A percentile compares a stretch with the other conserved stretches of the same genome.
Evolutionary conservation across 2,888 invertebrate genomes (phyloP).

Genomic region (Aphidoletes aphidimyza): DNA sequence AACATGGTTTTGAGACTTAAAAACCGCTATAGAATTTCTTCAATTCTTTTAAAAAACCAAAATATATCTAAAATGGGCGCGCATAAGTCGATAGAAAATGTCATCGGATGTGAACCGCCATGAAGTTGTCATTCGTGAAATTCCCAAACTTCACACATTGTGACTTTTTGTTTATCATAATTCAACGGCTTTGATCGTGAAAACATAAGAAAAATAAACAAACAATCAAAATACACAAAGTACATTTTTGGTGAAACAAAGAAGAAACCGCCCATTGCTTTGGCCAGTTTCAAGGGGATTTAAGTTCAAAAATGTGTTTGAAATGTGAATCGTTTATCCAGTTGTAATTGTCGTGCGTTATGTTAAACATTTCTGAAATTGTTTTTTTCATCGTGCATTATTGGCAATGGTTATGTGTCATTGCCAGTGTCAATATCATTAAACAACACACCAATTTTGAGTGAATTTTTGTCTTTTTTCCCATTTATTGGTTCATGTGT

Average conservation of each 20-base stretch:
- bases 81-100: background rate
- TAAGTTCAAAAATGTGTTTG: background rate
- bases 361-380: too few species aligned
- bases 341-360: background rate
- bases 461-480: too few species aligned
- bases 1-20: too few species aligned
- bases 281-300: background rate
- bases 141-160: background rate
- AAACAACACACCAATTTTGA: background rate
- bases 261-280: background rate
- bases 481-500: background rate
- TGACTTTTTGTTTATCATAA: conserved; percentile 37
- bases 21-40: too few species aligned
- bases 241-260: background rate
- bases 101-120: background rate
- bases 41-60: too few species aligned
- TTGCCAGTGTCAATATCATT: conserved; percentile 20
- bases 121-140: background rate
- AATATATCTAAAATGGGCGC: too few species aligned
- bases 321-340: background rate
- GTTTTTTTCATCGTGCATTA: too few species aligned
- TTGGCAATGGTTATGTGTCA: too few species aligned
- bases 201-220: too few species aligned
- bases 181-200: too few species aligned
- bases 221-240: background rate